Evolutionary conservation across 2,113 vertebrate genomes (phyloP).

Genomic region (Dryoscopus gambensis): DNA sequence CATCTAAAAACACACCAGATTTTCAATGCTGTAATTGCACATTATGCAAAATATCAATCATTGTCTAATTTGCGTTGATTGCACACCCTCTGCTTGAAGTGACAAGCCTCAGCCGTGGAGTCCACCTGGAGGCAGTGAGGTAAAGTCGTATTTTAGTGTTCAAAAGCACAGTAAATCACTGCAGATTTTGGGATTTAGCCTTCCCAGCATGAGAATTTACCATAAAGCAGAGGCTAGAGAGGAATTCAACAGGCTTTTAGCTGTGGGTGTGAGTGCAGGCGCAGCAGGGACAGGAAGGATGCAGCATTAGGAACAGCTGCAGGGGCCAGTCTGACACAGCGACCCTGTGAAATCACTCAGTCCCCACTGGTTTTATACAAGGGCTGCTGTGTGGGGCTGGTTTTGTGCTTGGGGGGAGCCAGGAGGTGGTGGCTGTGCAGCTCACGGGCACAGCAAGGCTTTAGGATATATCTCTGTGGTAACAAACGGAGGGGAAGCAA

Average conservation of each 20-base stretch:
- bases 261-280: background rate
- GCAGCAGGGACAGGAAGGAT: background rate
- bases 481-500: background rate
- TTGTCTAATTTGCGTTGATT: background rate
- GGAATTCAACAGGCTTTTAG: background rate
- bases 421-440: background rate
- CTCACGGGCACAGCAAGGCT: background rate
- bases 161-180: background rate
- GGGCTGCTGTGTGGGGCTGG: fast-evolving
- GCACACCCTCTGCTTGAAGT: background rate
- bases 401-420: background rate
- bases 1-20: background rate
- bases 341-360: background rate
- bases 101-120: background rate
- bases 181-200: background rate
- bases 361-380: background rate
- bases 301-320: background rate
- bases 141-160: background rate
- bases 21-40: background rate
- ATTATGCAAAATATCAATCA: background rate
- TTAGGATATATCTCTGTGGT: background rate
- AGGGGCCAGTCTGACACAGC: background rate
- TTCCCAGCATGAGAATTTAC: background rate
- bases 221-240: background rate
- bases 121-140: background rate